phyloP scores from a whole-genome alignment of 2,113 vertebrate species.

The Stomatorhinus ivindoensis region DNA sequence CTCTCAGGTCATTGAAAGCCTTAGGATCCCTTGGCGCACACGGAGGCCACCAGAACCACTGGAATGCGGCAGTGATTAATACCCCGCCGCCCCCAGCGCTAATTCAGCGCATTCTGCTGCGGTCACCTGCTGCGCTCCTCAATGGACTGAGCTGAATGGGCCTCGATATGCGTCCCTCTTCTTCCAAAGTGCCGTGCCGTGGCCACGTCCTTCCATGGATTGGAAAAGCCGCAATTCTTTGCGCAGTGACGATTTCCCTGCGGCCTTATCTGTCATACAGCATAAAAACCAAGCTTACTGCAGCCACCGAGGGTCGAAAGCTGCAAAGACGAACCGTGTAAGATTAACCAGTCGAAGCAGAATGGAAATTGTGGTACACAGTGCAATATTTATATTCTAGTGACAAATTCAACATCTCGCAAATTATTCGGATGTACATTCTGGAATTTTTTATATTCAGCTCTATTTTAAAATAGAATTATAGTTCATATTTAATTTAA shows the following conservation, averaged over 20 bases:
- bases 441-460: neutral
- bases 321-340: neutral
- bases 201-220: neutral
- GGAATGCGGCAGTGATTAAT: constrained; percentile 52
- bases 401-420: neutral
- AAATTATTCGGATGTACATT: neutral
- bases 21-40: constrained; percentile 17
- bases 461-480: neutral
- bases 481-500: neutral
- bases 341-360: neutral
- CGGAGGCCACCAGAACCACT: constrained; percentile 43
- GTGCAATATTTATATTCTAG: neutral
- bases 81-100: constrained; percentile 46
- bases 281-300: neutral
- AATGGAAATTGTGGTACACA: neutral
- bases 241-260: neutral
- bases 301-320: neutral
- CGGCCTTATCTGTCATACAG: neutral
- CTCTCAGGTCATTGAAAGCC: neutral
- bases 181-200: constrained; percentile 14
- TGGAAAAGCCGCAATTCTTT: neutral
- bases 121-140: constrained; percentile 47
- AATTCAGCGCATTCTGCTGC: constrained; percentile 56
- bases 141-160: constrained; percentile 40
- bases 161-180: constrained; percentile 30